Percentiles rank a stretch among this genome's conserved stretches.
phyloP scores from a whole-genome alignment of 2,888 invertebrate genomes.

The Yponomeuta sedellus region DNA sequence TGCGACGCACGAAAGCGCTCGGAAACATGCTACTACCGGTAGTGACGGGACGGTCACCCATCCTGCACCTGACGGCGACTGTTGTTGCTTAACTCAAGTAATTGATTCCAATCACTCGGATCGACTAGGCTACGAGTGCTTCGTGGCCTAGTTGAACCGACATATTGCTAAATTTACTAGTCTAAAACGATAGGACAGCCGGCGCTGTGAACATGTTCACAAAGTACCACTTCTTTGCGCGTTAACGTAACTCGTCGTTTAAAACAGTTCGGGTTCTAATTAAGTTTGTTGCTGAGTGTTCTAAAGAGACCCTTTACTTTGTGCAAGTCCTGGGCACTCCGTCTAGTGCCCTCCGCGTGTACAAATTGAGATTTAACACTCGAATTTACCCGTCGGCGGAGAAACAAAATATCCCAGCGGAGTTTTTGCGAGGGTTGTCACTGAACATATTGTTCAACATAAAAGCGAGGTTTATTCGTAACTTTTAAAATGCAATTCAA shows the following conservation, averaged over 20 bases:
- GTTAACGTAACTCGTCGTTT: neutral
- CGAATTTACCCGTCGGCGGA: slow-evolving; percentile 21
- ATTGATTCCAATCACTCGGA: too few relatives aligned
- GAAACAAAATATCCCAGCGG: slow-evolving; percentile 20
- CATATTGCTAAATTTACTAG: too few relatives aligned
- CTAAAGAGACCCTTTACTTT: slow-evolving; percentile 20
- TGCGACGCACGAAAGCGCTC: too few relatives aligned
- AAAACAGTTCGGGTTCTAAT: slow-evolving; percentile 18
- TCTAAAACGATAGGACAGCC: too few relatives aligned
- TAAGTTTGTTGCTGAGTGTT: slow-evolving; percentile 20
- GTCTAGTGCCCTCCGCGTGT: slow-evolving; percentile 19
- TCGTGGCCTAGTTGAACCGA: too few relatives aligned
- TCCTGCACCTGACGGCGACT: too few relatives aligned
- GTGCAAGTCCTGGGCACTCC: slow-evolving; percentile 16
- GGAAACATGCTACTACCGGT: too few relatives aligned
- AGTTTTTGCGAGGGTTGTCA: neutral
- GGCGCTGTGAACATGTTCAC: too few relatives aligned
- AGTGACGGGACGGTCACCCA: too few relatives aligned
- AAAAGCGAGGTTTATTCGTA: too few relatives aligned
- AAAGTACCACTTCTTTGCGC: neutral
- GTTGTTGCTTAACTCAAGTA: too few relatives aligned
- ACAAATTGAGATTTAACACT: slow-evolving; percentile 32
- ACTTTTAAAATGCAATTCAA: neutral
- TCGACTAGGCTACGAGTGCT: too few relatives aligned
- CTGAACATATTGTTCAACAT: neutral